Evolutionary conservation across 1,140 invertebrate species (phyloP), one percentile per base, ranked within the genome.

Genomic region (Aphis craccivora): DNA sequence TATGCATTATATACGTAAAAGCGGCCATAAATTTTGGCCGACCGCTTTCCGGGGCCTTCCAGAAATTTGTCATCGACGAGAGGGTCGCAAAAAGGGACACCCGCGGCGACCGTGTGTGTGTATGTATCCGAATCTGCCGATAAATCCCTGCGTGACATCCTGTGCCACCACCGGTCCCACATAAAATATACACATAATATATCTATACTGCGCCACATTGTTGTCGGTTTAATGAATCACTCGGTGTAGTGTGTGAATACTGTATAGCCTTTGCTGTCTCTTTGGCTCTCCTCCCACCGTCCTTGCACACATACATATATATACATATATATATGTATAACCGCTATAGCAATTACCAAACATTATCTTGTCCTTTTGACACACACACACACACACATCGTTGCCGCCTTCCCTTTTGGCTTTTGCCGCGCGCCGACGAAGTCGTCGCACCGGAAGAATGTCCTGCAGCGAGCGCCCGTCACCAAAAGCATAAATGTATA

Each of bases 1-100:
- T 22, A n/a, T 6, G 2, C 45, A 5, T 35, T 25, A 40, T 60
- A 43, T 30, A 67, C 23, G n/a, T 93, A 93, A 40, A 40, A 93
- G 48, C 91, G 91, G 48, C 81, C 81, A 93, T 93, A 93, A 93
- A 93, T 93, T 93, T 93, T 55, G 67, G 81, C 81, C 90, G 90
- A 53, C 81, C 76, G 91, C 81, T 81, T 86, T 86, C 91, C 91
- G 91, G 91, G 48, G 25, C n/a, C 76, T 40, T 93, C 43, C 35
- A 93, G 91, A 93, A 93, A 93, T 93, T 93, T 93, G 91, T 93
- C 91, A 93, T 93, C 91, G 91, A 40, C 76, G 53, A 81, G 91
- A 92, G 91, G 81, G 90, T 91, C 55, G 91, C 91, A 30, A 81
- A 81, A 83, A 93, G 81, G 91, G 91, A 93, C 91, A 83, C 91